phyloP scores from a whole-genome alignment of 2,113 vertebrate species.

The Tetrao urogallus region DNA sequence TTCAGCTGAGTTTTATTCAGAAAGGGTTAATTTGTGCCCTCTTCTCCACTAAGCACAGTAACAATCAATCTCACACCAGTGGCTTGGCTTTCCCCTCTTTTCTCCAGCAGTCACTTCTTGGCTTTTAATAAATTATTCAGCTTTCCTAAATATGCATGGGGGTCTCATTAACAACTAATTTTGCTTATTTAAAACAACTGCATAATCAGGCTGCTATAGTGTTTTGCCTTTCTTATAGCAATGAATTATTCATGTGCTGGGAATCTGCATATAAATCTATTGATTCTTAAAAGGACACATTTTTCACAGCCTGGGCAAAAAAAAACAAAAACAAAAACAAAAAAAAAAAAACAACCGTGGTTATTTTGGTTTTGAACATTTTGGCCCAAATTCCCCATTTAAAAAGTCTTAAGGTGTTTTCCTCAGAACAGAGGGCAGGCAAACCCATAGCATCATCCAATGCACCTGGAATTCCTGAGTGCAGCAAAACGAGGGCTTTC shows the following conservation, averaged over 20 bases:
- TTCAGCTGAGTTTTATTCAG: neutral
- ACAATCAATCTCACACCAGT: slow-evolving; percentile 23
- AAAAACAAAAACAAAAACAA: neutral
- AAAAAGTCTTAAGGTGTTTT: neutral
- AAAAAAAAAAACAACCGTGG: neutral
- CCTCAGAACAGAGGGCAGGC: neutral
- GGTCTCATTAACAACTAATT: slow-evolving; percentile 76
- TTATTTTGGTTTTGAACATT: neutral
- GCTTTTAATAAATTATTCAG: slow-evolving; percentile 70
- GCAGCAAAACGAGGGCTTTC: neutral
- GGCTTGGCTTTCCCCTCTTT: slow-evolving; percentile 24
- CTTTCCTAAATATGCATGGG: slow-evolving; percentile 73
- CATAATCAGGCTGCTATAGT: slow-evolving; percentile 68
- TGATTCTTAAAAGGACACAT: slow-evolving; percentile 42
- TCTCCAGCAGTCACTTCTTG: slow-evolving; percentile 31
- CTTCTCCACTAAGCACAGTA: slow-evolving; percentile 4
- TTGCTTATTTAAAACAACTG: slow-evolving; percentile 76
- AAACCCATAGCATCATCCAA: neutral
- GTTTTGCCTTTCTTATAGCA: slow-evolving; percentile 30
- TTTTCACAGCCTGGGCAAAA: slow-evolving; percentile 18
- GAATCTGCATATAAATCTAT: slow-evolving; percentile 58
- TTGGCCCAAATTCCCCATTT: neutral
- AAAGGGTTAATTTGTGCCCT: slow-evolving; percentile 38
- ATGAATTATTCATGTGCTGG: slow-evolving; percentile 67
- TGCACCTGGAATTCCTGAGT: slow-evolving; percentile 17